These are phyloP conservation scores for Calliphora vomitoria DNA, from an alignment of 2,888 invertebrate species.

Conservation along the genomic window DNA sequence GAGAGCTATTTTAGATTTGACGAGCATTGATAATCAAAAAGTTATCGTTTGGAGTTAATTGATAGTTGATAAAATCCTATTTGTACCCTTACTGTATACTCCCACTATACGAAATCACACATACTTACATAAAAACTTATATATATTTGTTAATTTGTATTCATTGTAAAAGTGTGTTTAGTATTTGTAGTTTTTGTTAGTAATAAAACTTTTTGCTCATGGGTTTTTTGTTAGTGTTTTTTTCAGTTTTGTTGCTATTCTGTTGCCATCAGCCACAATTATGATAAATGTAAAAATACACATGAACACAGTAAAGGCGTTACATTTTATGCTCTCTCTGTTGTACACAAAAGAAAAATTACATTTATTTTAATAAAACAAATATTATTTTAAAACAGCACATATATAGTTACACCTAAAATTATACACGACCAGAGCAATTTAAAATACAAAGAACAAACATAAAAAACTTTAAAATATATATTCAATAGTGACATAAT, in stretches of 20 bases:
- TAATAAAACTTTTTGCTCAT: constrained; percentile 44
- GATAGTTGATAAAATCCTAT: too few relatives aligned
- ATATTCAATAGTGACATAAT: background rate
- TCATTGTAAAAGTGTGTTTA: constrained; percentile 3
- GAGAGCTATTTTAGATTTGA: too few relatives aligned
- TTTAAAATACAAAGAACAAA: background rate
- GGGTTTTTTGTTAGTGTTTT: constrained; percentile 7
- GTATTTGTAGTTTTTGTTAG: constrained; percentile 15
- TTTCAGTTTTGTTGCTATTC: constrained; percentile 19
- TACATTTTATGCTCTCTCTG: background rate
- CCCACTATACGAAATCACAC: background rate
- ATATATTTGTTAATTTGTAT: constrained; percentile 31
- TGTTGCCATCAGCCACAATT: constrained; percentile 53
- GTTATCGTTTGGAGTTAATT: too few relatives aligned
- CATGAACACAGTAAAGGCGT: constrained; percentile 46
- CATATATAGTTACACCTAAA: background rate
- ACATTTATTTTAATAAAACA: constrained; percentile 47
- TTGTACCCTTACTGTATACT: too few relatives aligned
- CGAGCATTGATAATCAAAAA: too few relatives aligned
- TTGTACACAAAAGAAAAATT: constrained; percentile 7
- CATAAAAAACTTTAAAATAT: background rate
- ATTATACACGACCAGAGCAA: background rate
- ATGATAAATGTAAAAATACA: constrained; percentile 62
- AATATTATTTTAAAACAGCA: background rate
- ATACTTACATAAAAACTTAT: background rate